A percentile compares a stretch with the other conserved stretches of the same genome.
Conservation (phyloP, 2,888 invertebrate species). For the Latrodectus hesperus region DNA sequence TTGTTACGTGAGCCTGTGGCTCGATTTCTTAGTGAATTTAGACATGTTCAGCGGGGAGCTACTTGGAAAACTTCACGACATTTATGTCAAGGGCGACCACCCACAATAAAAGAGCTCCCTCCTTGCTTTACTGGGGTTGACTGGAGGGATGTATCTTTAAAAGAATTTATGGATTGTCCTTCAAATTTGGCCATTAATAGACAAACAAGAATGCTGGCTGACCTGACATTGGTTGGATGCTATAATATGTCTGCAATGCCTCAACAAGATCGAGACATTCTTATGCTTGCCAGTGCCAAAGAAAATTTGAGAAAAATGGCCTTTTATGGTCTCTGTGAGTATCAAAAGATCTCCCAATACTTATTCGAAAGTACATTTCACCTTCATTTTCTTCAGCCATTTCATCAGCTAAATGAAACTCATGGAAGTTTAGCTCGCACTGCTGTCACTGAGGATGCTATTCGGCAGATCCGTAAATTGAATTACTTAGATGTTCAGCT, state of each 20-base stretch:
- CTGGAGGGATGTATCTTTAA: conserved; percentile 91
- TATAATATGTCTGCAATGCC: conserved; percentile 83
- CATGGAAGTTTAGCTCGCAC: conserved; percentile 81
- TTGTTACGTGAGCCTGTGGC: conserved; percentile 94
- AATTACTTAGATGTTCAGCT: conserved; percentile 94
- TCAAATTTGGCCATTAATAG: conserved; percentile 96
- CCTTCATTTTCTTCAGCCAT: conserved; percentile 87
- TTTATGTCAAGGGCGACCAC: conserved; percentile 82
- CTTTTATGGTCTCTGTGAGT: conserved; percentile 97
- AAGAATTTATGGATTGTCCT: conserved; percentile 92
- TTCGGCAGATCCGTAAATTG: conserved; percentile 84
- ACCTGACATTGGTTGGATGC: conserved; percentile 94
- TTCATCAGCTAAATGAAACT: conserved; percentile 94
- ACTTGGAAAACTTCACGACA: conserved; percentile 90
- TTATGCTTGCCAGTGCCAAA: conserved; percentile 96
- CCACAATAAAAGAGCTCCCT: conserved; percentile 88
- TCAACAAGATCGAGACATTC: conserved; percentile 83
- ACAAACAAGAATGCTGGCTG: conserved; percentile 98
- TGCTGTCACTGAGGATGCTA: conserved; percentile 84
- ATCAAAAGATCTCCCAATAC: conserved; percentile 84
- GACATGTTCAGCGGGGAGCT: conserved; percentile 96
- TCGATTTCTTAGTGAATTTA: conserved; percentile 95
- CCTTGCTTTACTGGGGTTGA: conserved; percentile 80
- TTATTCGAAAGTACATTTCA: conserved; percentile 96
- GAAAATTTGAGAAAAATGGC: conserved; percentile 95